Conservation (phyloP, 64 coral and sea anemone genomes). For the Cladopsammia gracilis region DNA sequence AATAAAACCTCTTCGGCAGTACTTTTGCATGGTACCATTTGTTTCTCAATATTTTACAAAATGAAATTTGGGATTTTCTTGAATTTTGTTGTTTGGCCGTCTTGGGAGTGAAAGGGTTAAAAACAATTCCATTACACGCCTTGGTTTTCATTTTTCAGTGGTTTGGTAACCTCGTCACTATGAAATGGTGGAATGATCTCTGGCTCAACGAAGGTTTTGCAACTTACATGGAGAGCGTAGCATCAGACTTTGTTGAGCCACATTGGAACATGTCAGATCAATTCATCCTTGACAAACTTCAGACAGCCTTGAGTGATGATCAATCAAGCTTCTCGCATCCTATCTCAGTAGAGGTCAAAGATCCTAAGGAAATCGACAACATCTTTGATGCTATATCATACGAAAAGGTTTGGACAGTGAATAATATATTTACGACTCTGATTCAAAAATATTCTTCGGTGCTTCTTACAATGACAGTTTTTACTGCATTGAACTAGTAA, state of each 20-base stretch:
- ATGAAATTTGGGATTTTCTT: too few species aligned
- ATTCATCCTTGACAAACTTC: conserved; percentile 39
- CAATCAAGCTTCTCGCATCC: conserved; percentile 72
- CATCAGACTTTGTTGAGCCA: conserved; percentile 30
- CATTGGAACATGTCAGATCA: conserved; percentile 77
- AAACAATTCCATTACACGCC: neutral
- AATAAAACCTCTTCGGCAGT: too few species aligned
- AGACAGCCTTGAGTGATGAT: conserved; percentile 66
- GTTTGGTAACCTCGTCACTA: conserved; percentile 92
- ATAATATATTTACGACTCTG: neutral
- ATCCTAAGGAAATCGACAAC: conserved; percentile 63
- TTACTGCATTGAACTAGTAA: too few species aligned
- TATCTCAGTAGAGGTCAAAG: conserved; percentile 59
- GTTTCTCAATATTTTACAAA: too few species aligned
- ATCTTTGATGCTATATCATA: conserved; percentile 81
- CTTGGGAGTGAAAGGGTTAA: too few species aligned
- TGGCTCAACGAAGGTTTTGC: conserved; percentile 97
- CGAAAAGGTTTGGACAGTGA: conserved; percentile 48
- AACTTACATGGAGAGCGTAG: conserved; percentile 68
- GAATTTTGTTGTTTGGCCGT: too few species aligned
- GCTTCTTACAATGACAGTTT: too few species aligned
- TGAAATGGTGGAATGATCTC: conserved; percentile 95
- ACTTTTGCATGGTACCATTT: too few species aligned
- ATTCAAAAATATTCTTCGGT: too few species aligned
- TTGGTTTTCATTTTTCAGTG: conserved; percentile 60